Base-by-base conservation (phyloP, 2,797 vertebrate genomes). In the Hipposideros larvatus region DNA sequence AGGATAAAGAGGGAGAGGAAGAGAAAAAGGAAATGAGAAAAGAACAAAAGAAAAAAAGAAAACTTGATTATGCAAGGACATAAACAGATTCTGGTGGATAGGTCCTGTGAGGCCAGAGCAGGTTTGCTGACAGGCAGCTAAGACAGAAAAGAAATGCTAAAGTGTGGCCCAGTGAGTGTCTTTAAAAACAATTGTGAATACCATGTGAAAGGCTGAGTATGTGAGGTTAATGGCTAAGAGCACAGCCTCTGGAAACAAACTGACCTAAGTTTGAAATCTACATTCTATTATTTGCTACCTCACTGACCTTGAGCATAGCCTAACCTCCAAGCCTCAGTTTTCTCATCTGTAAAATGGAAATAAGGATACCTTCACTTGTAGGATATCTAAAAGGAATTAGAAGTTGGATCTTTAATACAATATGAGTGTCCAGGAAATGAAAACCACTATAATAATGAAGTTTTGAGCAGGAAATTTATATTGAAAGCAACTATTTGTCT, bases 341-440 rank as follows among this genome's bases (percentile, higher is more conserved):
- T 91, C 34, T 75, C 16, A 82, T 74, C 59, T 77, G 43, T 80
- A 80, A 84, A 95, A 80, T 87, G 14, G 37, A 43, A 90, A 85
- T 85, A 37, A 82, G 31, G 26, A 61, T 55, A 37, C 28, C 13
- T 9, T 34, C n/a, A 41, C 41, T 91, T 78, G 53, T 5, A 88
- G 43, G 31, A 59, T 88, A 2, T 79, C 59, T 80, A 65, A 94
- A 85, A 95, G 22, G n/a, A 92, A 90, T 79, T n/a, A 83, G 89
- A 93, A 24, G 1, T 66, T 70, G 34, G 57, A 79, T 59, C 22
- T 83, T 87, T 84, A 87, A 91, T n/a, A 46, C 16, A 90, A 57
- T 1, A 0, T 75, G 77, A 73, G 61, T 46, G 43, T 57, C 13
- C 19, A 70, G 15, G 43, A 85, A 86, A 86, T 79, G 41, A 13